Conservation (phyloP, 2,888 invertebrate species). For the Stenotaenia linearis region DNA sequence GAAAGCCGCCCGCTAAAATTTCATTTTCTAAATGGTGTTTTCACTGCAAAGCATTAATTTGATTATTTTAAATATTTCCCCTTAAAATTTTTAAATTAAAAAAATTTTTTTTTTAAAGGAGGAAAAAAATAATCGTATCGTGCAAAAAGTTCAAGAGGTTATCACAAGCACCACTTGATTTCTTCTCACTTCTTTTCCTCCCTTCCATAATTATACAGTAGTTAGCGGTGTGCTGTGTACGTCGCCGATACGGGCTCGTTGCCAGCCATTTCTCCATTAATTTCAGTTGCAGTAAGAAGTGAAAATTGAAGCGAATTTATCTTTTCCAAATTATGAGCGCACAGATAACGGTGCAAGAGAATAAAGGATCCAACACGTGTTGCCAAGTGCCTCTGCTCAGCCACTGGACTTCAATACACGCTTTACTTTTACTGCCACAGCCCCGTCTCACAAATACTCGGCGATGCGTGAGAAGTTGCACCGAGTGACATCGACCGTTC, state of each 20-base stretch:
- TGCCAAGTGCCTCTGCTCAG: constrained; percentile 12
- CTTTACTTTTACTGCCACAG: constrained; percentile 1
- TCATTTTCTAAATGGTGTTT: neutral
- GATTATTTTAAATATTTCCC: no score
- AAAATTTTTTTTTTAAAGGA: neutral
- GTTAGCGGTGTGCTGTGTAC: neutral
- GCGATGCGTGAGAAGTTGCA: neutral
- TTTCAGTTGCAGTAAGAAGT: neutral
- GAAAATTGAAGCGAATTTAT: constrained; percentile 18
- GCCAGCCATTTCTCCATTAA: neutral
- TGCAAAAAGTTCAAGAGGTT: neutral
- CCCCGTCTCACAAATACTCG: neutral
- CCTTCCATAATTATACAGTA: neutral
- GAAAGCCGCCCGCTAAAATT: neutral
- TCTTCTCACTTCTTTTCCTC: neutral
- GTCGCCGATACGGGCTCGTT: neutral
- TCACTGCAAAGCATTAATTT: no score
- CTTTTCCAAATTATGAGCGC: constrained; percentile 1
- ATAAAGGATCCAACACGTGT: neutral
- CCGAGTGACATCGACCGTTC: neutral
- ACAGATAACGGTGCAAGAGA: neutral
- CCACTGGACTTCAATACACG: constrained; percentile 24
- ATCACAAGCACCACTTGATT: neutral
- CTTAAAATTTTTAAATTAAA: no score
- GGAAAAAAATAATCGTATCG: neutral